These are phyloP conservation scores for Pterobdella sp. DNA, from an alignment of 2,888 invertebrate species.

Conservation along the genomic window DNA sequence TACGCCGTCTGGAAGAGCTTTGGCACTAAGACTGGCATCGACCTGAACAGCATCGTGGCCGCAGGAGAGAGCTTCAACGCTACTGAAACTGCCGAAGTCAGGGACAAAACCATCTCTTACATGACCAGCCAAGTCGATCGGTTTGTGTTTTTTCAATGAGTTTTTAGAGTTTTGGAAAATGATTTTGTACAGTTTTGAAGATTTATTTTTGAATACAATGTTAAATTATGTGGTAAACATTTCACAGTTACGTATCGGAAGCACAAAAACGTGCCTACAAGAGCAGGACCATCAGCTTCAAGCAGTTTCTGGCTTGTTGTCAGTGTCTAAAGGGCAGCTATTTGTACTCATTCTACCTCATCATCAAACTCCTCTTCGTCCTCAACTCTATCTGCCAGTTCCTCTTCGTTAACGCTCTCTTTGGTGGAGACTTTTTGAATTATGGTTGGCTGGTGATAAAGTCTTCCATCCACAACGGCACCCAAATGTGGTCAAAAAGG, in stretches of 20 bases:
- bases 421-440: conserved; percentile 20
- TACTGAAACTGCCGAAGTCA: conserved; percentile 30
- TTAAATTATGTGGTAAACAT: not conserved
- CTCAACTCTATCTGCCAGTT: conserved; percentile 29
- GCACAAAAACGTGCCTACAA: not conserved
- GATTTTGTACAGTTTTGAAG: not conserved
- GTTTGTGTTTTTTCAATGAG: not conserved
- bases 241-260: conserved; percentile 21
- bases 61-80: conserved; percentile 29
- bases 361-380: conserved; percentile 32
- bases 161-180: not conserved
- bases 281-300: conserved; percentile 27
- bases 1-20: conserved; percentile 53
- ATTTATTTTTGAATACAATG: not conserved
- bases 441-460: conserved; percentile 26
- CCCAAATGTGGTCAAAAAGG: conserved; percentile 1
- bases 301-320: conserved; percentile 21
- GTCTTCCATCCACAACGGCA: not conserved
- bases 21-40: conserved; percentile 27
- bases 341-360: conserved; percentile 26
- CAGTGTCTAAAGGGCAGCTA: conserved; percentile 24
- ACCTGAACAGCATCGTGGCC: conserved; percentile 29
- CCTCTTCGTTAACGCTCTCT: conserved; percentile 23
- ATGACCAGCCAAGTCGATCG: conserved; percentile 32
- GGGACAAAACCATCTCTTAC: conserved; percentile 27